A percentile compares a stretch with the other conserved stretches of the same genome.
Conservation (phyloP, 1,140 invertebrate genomes). For the Drosophila ananassae region DNA sequence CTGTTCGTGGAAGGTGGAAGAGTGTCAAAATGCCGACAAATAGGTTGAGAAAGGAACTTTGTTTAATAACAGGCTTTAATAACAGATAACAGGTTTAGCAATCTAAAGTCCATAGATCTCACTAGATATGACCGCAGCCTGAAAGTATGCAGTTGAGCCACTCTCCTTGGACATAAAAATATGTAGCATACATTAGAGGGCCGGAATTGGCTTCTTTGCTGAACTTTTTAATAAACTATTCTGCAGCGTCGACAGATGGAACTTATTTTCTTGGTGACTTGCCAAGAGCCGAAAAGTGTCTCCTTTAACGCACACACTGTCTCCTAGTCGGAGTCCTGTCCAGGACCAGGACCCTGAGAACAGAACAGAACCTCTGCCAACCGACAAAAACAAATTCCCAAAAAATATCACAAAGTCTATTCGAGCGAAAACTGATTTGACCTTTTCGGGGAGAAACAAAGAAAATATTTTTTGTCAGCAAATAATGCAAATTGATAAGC, state of each 20-base stretch:
- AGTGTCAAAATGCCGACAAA: background rate
- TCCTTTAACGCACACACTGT: background rate
- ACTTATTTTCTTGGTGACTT: conserved; percentile 37
- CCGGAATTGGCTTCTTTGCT: background rate
- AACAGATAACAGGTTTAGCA: no score
- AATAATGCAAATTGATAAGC: conserved; percentile 70
- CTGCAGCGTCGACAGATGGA: conserved; percentile 26
- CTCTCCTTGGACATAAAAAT: background rate
- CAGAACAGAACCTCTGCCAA: conserved; percentile 12
- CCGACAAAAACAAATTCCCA: conserved; percentile 26
- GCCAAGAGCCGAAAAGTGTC: conserved; percentile 16
- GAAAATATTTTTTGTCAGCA: conserved; percentile 32
- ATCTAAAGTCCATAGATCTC: no score
- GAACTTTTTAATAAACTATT: conserved; percentile 58
- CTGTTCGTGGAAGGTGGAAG: conserved; percentile 13
- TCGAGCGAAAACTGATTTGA: conserved; percentile 14
- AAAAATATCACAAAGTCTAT: conserved; percentile 1
- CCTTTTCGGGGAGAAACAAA: conserved; percentile 36
- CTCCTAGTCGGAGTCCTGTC: conserved; percentile 12
- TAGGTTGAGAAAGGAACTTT: background rate
- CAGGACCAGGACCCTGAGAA: conserved; percentile 21
- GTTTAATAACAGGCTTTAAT: background rate
- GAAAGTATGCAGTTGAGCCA: conserved; percentile 20
- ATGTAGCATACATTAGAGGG: conserved; percentile 24
- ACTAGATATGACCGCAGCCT: background rate